Percentiles rank a stretch among this genome's conserved stretches.
phyloP scores from a whole-genome alignment of 2,888 invertebrate genomes.

The Microctonus brassicae region DNA sequence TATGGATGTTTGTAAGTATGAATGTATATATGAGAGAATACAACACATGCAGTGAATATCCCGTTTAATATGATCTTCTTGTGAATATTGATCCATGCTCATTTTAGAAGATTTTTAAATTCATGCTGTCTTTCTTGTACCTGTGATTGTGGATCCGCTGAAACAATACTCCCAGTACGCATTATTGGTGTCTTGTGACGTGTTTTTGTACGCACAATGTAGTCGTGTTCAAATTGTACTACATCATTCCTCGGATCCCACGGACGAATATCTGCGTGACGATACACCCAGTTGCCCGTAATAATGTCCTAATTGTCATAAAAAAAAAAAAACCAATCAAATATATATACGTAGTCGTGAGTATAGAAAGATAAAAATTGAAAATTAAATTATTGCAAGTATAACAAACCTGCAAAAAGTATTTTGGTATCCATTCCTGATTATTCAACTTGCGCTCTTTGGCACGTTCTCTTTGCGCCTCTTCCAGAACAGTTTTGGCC shows the following conservation, averaged over 20 bases:
- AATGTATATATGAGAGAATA: not conserved
- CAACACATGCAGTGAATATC: conserved; percentile 2
- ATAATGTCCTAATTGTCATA: conserved; percentile 65
- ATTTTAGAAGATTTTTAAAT: conserved; percentile 33
- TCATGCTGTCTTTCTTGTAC: conserved; percentile 51
- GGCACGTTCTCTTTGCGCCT: conserved; percentile 83
- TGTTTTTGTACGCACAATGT: conserved; percentile 83
- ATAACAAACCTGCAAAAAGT: conserved; percentile 76
- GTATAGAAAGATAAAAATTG: not conserved
- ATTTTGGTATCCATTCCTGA: conserved; percentile 80
- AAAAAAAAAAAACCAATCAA: conserved; percentile 45
- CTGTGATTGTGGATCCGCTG: conserved; percentile 74
- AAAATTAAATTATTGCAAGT: not conserved
- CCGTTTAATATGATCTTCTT: not conserved
- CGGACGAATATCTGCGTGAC: conserved; percentile 84
- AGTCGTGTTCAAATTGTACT: conserved; percentile 88
- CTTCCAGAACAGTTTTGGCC: conserved; percentile 91
- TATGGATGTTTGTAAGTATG: not conserved
- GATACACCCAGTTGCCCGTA: conserved; percentile 80
- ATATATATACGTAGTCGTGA: not conserved
- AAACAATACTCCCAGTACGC: conserved; percentile 79
- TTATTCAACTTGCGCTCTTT: conserved; percentile 78
- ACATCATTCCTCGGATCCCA: conserved; percentile 92
- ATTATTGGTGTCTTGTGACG: conserved; percentile 82
- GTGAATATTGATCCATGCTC: conserved; percentile 15